These are phyloP conservation scores for Speoplatyrhinus poulsoni DNA, from an alignment of 2,113 vertebrate species.

Conservation along the genomic window DNA sequence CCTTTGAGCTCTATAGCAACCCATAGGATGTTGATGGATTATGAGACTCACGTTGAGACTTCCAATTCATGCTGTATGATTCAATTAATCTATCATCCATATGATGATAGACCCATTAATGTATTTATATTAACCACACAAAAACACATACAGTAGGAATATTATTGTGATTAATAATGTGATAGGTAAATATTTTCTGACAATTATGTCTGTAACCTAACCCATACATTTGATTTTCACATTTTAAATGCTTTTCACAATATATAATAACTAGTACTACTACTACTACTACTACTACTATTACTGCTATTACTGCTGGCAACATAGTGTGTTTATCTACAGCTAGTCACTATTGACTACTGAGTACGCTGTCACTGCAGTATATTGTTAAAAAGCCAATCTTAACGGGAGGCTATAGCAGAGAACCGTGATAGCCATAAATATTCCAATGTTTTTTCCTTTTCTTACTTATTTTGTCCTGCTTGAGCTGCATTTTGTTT, in stretches of 20 bases:
- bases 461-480: slow-evolving; percentile 31
- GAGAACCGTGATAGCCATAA: slow-evolving; percentile 38
- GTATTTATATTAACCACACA: neutral
- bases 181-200: too few relatives aligned
- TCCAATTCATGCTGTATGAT: slow-evolving; percentile 6
- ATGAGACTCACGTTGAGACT: slow-evolving; percentile 23
- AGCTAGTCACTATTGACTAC: neutral
- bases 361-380: neutral
- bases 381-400: neutral
- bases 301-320: neutral
- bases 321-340: neutral
- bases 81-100: slow-evolving; percentile 1
- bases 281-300: neutral
- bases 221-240: neutral
- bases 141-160: neutral
- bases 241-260: neutral
- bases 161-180: slow-evolving; percentile 15
- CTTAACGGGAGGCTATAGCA: slow-evolving; percentile 6
- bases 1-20: slow-evolving; percentile 43
- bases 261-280: neutral
- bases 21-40: slow-evolving; percentile 50
- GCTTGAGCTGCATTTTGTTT: slow-evolving; percentile 61
- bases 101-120: neutral
- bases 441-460: slow-evolving; percentile 54
- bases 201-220: too few relatives aligned